phyloP scores from a whole-genome alignment of 2,797 vertebrate species.

The Mareca penelope region DNA sequence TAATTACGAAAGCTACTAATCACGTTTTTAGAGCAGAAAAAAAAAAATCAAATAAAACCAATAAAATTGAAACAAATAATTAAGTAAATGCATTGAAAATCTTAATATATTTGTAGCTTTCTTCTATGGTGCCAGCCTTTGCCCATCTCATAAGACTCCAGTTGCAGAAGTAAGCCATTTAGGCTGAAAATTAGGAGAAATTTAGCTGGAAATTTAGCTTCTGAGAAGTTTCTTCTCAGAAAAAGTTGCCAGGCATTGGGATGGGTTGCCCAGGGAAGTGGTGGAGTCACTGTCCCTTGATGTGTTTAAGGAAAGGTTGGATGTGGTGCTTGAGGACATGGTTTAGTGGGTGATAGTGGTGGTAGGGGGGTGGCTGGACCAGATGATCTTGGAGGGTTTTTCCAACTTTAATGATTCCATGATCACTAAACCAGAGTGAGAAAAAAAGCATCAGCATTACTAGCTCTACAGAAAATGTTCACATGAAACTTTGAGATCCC shows the following conservation, averaged over 20 bases:
- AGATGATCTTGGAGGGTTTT: no score
- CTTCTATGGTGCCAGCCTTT: background rate
- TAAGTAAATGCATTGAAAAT: background rate
- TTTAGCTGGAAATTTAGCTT: no score
- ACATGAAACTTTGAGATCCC: background rate
- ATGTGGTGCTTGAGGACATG: no score
- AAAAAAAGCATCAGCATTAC: background rate
- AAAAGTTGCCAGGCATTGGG: no score
- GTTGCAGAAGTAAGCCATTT: conserved; percentile 1
- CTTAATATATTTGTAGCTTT: background rate
- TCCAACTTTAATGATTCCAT: no score
- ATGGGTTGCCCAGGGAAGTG: no score
- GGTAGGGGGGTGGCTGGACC: no score
- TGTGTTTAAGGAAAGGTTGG: no score
- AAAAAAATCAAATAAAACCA: background rate
- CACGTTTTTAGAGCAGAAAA: background rate
- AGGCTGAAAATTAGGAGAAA: no score
- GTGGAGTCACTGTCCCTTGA: no score
- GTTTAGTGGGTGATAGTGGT: no score
- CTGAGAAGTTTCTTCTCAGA: no score
- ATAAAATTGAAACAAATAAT: background rate
- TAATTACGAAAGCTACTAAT: conserved; percentile 17
- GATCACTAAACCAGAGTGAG: background rate
- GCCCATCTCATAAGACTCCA: conserved; percentile 10
- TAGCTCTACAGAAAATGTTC: background rate